phyloP scores from a whole-genome alignment of 2,113 vertebrate species.

The Mobula hypostoma region DNA sequence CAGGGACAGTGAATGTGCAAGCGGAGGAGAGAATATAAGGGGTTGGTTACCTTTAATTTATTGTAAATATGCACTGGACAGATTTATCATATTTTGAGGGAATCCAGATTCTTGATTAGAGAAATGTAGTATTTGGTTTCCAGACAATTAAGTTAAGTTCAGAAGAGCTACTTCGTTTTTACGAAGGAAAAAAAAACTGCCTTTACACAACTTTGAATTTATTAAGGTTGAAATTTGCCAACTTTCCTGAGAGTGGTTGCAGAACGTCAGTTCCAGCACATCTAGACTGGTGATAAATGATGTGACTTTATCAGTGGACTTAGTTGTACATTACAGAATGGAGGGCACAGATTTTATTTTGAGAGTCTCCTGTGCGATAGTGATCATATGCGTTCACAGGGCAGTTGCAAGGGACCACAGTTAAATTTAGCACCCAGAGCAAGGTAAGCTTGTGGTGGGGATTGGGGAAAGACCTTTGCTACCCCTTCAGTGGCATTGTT shows the following conservation, averaged over 20 bases:
- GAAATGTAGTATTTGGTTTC: conserved; percentile 15
- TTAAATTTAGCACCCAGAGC: too few relatives aligned
- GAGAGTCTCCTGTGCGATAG: too few relatives aligned
- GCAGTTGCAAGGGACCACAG: too few relatives aligned
- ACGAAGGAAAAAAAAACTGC: conserved; percentile 16
- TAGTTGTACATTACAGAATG: too few relatives aligned
- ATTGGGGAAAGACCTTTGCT: too few relatives aligned
- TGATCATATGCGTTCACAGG: too few relatives aligned
- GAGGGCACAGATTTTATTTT: too few relatives aligned
- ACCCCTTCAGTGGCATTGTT: too few relatives aligned
- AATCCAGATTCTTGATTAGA: neutral
- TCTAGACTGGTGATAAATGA: neutral
- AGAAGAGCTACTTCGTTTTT: neutral
- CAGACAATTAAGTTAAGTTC: neutral
- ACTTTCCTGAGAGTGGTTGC: neutral
- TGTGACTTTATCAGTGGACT: conserved; percentile 28
- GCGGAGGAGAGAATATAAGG: too few relatives aligned
- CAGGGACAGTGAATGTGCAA: conserved; percentile 16
- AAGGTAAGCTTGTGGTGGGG: too few relatives aligned
- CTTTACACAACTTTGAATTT: conserved; percentile 18
- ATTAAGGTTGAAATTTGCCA: conserved; percentile 19
- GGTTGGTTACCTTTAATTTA: conserved; percentile 28
- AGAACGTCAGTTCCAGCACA: neutral
- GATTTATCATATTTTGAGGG: conserved; percentile 1
- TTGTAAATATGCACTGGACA: conserved; percentile 5